Percentiles rank a stretch among this genome's conserved stretches.
phyloP scores from a whole-genome alignment of 2,797 vertebrate genomes.

The Lithobates sylvaticus region DNA sequence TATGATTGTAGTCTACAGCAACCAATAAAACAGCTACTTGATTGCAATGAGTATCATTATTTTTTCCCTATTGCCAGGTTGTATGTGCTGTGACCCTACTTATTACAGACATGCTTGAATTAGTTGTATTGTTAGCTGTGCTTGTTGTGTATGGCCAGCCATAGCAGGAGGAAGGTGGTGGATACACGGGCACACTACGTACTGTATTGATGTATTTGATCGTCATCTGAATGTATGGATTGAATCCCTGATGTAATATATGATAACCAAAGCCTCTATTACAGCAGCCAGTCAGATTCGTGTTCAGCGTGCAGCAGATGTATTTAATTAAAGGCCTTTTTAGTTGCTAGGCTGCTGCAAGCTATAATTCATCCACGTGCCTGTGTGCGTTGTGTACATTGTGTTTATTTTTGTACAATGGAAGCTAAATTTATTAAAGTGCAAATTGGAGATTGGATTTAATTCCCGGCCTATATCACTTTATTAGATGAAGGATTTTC shows the following conservation, averaged over 20 bases:
- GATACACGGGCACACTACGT: not conserved
- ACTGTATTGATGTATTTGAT: not conserved
- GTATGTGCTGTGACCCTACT: not conserved
- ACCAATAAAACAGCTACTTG: not conserved
- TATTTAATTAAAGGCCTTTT: slow-evolving; percentile 6
- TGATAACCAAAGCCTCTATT: not conserved
- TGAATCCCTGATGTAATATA: not conserved
- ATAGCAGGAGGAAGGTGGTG: not conserved
- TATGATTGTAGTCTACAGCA: not conserved
- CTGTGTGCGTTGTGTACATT: slow-evolving; percentile 8
- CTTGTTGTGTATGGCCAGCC: not conserved
- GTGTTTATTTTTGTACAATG: slow-evolving; percentile 35
- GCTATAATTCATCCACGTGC: slow-evolving; percentile 9
- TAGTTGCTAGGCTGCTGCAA: not conserved
- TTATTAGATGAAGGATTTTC: slow-evolving; percentile 44
- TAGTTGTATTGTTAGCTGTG: not conserved
- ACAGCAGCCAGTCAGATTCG: not conserved
- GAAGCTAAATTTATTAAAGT: slow-evolving; percentile 39
- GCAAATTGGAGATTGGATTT: slow-evolving; percentile 46
- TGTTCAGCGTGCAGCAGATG: not conserved
- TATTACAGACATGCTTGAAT: not conserved
- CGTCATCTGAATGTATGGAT: not conserved
- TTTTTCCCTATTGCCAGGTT: not conserved
- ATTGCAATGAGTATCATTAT: not conserved
- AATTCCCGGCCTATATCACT: slow-evolving; percentile 33